Conservation (phyloP, 2,888 invertebrate species). For the Syrphus vitripennis region DNA sequence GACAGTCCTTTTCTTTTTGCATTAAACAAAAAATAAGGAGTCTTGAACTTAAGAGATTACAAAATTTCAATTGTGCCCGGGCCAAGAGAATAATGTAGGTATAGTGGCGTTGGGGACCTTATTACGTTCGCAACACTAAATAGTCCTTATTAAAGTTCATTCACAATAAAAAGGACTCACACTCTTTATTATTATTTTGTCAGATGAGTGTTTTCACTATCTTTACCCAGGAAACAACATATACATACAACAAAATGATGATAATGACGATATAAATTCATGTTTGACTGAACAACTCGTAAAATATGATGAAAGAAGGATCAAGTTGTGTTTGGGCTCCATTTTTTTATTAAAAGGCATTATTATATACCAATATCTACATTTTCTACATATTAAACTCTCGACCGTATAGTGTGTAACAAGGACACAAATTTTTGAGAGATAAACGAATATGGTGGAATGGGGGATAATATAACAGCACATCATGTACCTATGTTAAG, state of each 20-base stretch:
- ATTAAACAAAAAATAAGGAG: neutral
- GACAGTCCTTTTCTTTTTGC: slow-evolving; percentile 5
- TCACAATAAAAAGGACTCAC: slow-evolving; percentile 42
- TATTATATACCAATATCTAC: slow-evolving; percentile 16
- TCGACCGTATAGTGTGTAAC: neutral
- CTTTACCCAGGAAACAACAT: slow-evolving; percentile 7
- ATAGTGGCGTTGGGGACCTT: neutral
- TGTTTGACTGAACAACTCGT: slow-evolving; percentile 64
- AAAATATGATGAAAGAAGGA: slow-evolving; percentile 56
- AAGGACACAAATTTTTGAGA: slow-evolving; percentile 11
- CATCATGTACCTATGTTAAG: slow-evolving; percentile 40
- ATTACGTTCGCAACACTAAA: slow-evolving; percentile 22
- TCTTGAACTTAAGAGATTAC: slow-evolving; percentile 58
- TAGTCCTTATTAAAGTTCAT: slow-evolving; percentile 51
- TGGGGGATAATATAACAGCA: slow-evolving; percentile 42
- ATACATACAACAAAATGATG: slow-evolving; percentile 28
- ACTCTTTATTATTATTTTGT: too few relatives aligned
- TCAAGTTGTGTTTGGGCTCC: slow-evolving; percentile 27
- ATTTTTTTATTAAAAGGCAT: slow-evolving; percentile 39
- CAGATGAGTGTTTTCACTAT: slow-evolving; percentile 50
- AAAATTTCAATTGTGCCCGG: slow-evolving; percentile 56
- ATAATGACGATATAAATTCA: slow-evolving; percentile 60
- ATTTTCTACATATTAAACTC: neutral
- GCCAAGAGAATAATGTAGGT: slow-evolving; percentile 17
- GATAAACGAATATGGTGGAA: slow-evolving; percentile 54